Evolutionary conservation across 2,797 vertebrate genomes (phyloP).

Genomic region (Cygnus olor): DNA sequence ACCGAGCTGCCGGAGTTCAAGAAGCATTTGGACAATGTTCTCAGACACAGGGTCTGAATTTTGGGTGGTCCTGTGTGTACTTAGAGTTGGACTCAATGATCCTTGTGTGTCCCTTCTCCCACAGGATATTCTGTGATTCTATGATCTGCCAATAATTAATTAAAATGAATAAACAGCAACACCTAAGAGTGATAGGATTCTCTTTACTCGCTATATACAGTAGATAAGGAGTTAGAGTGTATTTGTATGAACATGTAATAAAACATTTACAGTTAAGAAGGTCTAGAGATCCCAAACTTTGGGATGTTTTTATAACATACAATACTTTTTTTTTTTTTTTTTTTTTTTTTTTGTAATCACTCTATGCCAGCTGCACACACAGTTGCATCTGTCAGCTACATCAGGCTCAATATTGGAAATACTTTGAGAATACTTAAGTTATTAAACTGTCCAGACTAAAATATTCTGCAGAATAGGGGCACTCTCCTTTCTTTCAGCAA

Average conservation of each 20-base stretch:
- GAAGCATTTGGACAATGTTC: neutral
- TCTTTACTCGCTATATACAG: neutral
- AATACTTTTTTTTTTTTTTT: neutral
- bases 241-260: neutral
- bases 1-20: neutral
- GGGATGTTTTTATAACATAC: neutral
- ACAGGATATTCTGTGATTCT: neutral
- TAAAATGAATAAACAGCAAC: neutral
- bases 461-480: neutral
- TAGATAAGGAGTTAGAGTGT: neutral
- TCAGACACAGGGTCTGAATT: neutral
- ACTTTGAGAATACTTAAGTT: neutral
- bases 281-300: neutral
- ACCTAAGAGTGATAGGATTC: neutral
- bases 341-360: neutral
- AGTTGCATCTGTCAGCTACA: neutral
- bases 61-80: neutral
- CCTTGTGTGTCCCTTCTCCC: neutral
- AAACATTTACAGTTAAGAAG: neutral
- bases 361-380: neutral
- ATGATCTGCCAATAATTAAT: neutral
- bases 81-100: neutral
- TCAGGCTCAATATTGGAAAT: neutral
- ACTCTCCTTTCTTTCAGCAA: neutral
- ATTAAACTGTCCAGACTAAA: neutral